phyloP scores from a whole-genome alignment of 2,888 invertebrate species.

The Hedychridium roseum region DNA sequence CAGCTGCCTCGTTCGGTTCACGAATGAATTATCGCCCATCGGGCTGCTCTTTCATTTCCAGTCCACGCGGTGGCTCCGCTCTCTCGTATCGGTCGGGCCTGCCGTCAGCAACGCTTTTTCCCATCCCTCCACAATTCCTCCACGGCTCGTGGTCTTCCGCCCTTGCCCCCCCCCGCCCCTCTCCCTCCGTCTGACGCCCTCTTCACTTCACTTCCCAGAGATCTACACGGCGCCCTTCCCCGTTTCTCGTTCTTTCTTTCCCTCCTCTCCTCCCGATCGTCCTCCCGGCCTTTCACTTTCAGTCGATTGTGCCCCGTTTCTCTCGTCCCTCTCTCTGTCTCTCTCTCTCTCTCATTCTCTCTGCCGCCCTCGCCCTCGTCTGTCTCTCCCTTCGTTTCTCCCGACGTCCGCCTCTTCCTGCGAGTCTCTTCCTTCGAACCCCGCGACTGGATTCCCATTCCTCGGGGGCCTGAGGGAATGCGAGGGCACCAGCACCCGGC shows the following conservation, averaged over 20 bases:
- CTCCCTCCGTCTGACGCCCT: no score
- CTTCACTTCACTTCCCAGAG: slow-evolving; percentile 37
- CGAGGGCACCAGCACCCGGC: not conserved
- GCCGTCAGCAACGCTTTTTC: slow-evolving; percentile 54
- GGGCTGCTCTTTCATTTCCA: slow-evolving; percentile 63
- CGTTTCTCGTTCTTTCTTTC: slow-evolving; percentile 16
- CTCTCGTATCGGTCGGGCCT: slow-evolving; percentile 43
- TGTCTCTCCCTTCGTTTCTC: slow-evolving; percentile 12
- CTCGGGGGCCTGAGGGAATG: no score
- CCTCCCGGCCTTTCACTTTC: no score
- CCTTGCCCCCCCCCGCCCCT: slow-evolving; percentile 21
- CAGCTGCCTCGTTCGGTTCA: slow-evolving; percentile 63
- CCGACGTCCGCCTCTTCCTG: not conserved
- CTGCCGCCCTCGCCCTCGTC: slow-evolving; percentile 10
- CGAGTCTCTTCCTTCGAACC: no score
- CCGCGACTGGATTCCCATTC: no score
- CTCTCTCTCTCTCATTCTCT: slow-evolving; percentile 13
- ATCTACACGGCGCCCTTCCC: slow-evolving; percentile 33
- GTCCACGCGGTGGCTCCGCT: slow-evolving; percentile 53
- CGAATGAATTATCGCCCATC: slow-evolving; percentile 64
- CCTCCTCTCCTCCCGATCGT: slow-evolving; percentile 8
- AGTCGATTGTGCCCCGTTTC: slow-evolving; percentile 1
- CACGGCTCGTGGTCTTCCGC: slow-evolving; percentile 22
- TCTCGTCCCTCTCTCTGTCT: slow-evolving; percentile 10
- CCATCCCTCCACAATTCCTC: slow-evolving; percentile 32